Percentiles rank a stretch among this genome's conserved stretches.
These are phyloP conservation scores for Semaprochilodus insignis DNA, from an alignment of 2,797 vertebrate genomes.

Conservation along the genomic window DNA sequence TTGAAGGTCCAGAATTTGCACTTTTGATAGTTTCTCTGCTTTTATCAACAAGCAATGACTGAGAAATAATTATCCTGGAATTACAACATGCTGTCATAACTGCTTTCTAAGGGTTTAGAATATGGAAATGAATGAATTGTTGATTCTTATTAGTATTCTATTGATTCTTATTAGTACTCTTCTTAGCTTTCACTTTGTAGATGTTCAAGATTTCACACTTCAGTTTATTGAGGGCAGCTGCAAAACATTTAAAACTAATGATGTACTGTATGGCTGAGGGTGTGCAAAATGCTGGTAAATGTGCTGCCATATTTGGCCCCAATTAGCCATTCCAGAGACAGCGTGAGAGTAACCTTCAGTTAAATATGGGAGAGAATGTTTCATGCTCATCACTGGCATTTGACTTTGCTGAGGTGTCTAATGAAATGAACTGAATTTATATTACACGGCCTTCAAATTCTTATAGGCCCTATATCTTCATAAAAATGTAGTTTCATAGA, in stretches of 20 bases:
- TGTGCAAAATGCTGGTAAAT: background rate
- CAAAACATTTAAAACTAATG: conserved; percentile 17
- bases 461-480: background rate
- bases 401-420: background rate
- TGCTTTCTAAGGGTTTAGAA: too few species aligned
- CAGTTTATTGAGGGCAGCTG: conserved; percentile 3
- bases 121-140: background rate
- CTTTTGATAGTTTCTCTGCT: background rate
- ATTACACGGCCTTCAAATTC: background rate
- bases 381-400: conserved; percentile 22
- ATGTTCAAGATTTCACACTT: conserved; percentile 16
- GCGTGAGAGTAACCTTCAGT: background rate
- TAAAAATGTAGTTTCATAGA: background rate
- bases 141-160: background rate
- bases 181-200: background rate
- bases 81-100: too few species aligned
- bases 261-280: background rate
- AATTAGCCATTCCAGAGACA: background rate
- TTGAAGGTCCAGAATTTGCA: background rate
- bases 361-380: conserved; percentile 6
- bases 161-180: background rate
- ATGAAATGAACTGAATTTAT: background rate
- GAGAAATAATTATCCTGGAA: background rate
- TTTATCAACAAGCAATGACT: background rate
- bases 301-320: too few species aligned